Evolutionary conservation across 1,140 invertebrate genomes (phyloP), one percentile per base, ranked within the genome.

Genomic region (Oryzaephilus surinamensis): DNA sequence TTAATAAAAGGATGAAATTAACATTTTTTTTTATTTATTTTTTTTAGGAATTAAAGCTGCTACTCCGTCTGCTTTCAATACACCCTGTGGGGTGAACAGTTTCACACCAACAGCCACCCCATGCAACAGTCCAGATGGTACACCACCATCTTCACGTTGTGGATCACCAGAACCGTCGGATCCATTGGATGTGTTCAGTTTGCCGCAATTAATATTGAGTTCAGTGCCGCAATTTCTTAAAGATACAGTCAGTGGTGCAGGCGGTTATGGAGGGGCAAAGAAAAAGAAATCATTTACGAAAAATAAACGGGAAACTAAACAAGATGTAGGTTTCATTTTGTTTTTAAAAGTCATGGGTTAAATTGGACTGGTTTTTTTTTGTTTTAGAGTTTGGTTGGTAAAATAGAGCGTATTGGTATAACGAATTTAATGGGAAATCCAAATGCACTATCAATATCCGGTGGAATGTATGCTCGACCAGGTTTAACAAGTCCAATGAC

Each of bases 81-180:
- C 81, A 1, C 83, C 83, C 1, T 74, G 70, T 43, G 76, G 72
- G 3, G 57, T 64, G 1, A 66, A 64, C 2, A 81, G 79, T 50
- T 74, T 73, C 44, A 77, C 79, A 2, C 83, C 85, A 3, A 87
- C 85, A 0, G 78, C 84, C 0, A 89, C 85, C 10, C 87, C 87
- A 2, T 84, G 80, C 48, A 87, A 87, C 45, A 86, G 79, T 63
- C 79, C 83, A 2, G 75, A 76, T 57, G 67, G 71, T 45, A 66
- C 70, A 57, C 65, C 71, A 10, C 62, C 63, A 3, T 62, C 73
- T 40, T 70, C 80, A 17, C 55, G 79, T 50, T 61, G 73, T 40
- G 60, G 69, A 43, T 72, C 80, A 14, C 65, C 72, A 6, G 66
- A 69, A 3, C 63, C 60, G 0, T 50, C 53, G 3, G 65, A 66